Conservation (phyloP, 1,140 invertebrate genomes). For the Panagrolaimus sp. region DNA sequence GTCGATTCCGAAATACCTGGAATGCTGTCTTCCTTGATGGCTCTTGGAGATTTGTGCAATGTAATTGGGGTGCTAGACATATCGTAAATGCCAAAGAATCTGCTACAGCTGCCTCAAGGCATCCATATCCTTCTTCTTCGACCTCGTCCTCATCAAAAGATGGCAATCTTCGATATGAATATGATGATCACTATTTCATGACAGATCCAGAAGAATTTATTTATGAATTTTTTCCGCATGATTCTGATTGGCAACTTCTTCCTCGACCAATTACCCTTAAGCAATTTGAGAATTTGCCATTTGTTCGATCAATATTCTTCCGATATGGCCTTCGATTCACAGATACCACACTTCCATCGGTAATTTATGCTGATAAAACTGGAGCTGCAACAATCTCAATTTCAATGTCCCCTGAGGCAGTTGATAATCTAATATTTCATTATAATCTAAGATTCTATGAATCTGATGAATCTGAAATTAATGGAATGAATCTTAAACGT, state of each 20-base stretch:
- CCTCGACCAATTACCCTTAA: conserved; percentile 80
- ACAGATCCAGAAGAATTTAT: conserved; percentile 98
- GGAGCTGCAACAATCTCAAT: conserved; percentile 86
- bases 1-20: conserved; percentile 94
- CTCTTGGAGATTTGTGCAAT: conserved; percentile 95
- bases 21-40: conserved; percentile 95
- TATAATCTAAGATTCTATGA: conserved; percentile 93
- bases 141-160: conserved; percentile 26
- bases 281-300: conserved; percentile 94
- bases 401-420: conserved; percentile 84
- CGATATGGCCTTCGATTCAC: conserved; percentile 92
- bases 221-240: conserved; percentile 94
- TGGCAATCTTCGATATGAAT: conserved; percentile 78
- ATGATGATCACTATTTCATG: conserved; percentile 98
- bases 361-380: conserved; percentile 58
- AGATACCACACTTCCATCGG: conserved; percentile 47
- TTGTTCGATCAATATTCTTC: conserved; percentile 95
- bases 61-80: conserved; percentile 96
- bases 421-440: conserved; percentile 86
- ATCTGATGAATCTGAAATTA: conserved; percentile 70
- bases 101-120: too few relatives aligned
- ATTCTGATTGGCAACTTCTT: conserved; percentile 86
- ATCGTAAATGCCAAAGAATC: conserved; percentile 89
- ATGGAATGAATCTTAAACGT: conserved; percentile 81
- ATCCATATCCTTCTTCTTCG: not conserved